Evolutionary conservation across 1,140 invertebrate species (phyloP).

Genomic region (Ylistrum balloti): DNA sequence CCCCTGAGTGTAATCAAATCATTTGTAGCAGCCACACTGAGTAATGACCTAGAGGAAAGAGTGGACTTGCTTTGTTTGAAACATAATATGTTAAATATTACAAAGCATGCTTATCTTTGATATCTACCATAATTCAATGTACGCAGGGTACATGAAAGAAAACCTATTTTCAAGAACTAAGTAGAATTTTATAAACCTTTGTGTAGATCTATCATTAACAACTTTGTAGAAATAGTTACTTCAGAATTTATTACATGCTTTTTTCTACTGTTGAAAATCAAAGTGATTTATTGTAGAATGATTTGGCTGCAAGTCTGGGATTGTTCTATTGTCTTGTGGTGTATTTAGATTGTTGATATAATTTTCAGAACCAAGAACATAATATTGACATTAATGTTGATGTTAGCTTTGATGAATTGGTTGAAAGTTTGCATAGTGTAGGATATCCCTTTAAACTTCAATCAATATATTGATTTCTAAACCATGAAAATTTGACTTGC

Average conservation of each 20-base stretch:
- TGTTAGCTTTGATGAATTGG: constrained; percentile 26
- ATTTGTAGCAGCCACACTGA: not conserved
- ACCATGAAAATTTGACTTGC: constrained; percentile 34
- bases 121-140: constrained; percentile 7
- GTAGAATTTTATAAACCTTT: not conserved
- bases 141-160: not conserved
- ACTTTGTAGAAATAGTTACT: not conserved
- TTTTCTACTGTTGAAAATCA: not conserved
- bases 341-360: constrained; percentile 30
- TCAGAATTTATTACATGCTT: not conserved
- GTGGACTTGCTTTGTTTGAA: constrained; percentile 8
- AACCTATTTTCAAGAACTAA: not conserved
- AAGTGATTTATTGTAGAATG: not conserved
- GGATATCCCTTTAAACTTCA: constrained; percentile 34
- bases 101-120: not conserved
- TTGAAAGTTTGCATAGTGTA: constrained; percentile 39
- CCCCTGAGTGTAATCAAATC: not conserved
- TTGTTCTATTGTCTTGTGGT: not conserved
- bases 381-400: constrained; percentile 40
- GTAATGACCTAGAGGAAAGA: not conserved
- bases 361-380: constrained; percentile 28
- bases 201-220: not conserved
- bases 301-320: not conserved
- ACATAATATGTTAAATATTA: not conserved
- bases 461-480: constrained; percentile 29